Conservation (phyloP, 2,888 invertebrate species). For the Brenthis daphne region DNA sequence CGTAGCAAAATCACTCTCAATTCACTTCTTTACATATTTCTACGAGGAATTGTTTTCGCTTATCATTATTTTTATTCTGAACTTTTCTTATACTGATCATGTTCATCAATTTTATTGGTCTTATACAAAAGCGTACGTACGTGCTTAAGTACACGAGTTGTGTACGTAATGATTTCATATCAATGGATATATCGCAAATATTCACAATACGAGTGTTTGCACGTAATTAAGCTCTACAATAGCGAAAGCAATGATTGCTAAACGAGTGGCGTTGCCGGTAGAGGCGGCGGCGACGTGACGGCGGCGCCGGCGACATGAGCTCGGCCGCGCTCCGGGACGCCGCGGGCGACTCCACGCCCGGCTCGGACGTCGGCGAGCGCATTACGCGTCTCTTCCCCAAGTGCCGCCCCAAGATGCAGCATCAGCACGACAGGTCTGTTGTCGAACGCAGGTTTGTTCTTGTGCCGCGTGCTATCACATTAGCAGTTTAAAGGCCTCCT, state of each 20-base stretch:
- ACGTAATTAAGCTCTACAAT: slow-evolving; percentile 4
- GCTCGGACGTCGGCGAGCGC: slow-evolving; percentile 85
- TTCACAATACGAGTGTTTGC: not conserved
- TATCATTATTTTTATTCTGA: too few relatives aligned
- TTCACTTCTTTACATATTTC: too few relatives aligned
- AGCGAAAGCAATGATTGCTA: slow-evolving; percentile 42
- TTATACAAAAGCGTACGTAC: too few relatives aligned
- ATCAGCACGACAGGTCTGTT: slow-evolving; percentile 70
- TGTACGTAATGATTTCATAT: too few relatives aligned
- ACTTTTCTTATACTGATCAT: too few relatives aligned
- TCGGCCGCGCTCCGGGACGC: slow-evolving; percentile 74
- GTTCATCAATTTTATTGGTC: too few relatives aligned
- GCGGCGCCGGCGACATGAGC: slow-evolving; percentile 74
- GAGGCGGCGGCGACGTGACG: slow-evolving; percentile 67
- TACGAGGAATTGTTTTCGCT: too few relatives aligned
- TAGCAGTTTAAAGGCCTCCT: not conserved
- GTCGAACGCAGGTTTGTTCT: not conserved
- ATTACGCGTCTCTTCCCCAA: slow-evolving; percentile 93
- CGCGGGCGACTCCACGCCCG: slow-evolving; percentile 79
- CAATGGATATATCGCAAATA: not conserved
- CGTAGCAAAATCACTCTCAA: too few relatives aligned
- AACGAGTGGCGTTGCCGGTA: slow-evolving; percentile 53
- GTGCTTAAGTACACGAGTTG: too few relatives aligned
- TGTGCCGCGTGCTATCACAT: not conserved
- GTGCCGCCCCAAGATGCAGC: slow-evolving; percentile 88